phyloP scores from a whole-genome alignment of 1,140 invertebrate genomes.

The Portunus trituberculatus region DNA sequence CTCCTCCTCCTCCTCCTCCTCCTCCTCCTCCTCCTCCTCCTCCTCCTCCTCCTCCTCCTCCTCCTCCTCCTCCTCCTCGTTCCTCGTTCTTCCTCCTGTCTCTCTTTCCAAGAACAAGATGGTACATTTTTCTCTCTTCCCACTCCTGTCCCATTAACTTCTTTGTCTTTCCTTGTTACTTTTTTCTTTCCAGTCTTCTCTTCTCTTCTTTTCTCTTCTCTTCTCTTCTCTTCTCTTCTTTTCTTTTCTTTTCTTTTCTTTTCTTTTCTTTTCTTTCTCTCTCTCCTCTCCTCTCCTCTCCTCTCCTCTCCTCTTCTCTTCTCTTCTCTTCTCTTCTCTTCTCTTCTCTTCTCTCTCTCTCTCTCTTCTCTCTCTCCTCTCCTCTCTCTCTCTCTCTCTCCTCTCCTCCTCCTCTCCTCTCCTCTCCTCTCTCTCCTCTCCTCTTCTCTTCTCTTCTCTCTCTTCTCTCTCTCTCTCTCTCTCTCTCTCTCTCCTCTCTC shows the following conservation, averaged over 20 bases:
- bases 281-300: too few species aligned
- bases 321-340: not conserved
- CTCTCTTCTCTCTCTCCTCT: not conserved
- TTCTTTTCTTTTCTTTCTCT: too few species aligned
- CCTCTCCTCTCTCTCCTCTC: not conserved
- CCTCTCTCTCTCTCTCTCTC: not conserved
- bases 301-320: not conserved
- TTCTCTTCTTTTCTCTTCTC: too few species aligned
- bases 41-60: not conserved
- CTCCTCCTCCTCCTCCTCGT: not conserved
- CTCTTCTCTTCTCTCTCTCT: not conserved
- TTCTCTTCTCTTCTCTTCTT: too few species aligned
- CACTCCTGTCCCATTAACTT: too few species aligned
- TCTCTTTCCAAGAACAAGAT: not conserved
- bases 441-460: not conserved
- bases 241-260: too few species aligned
- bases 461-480: not conserved
- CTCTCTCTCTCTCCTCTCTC: not conserved
- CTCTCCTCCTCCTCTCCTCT: not conserved
- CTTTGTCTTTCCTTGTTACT: not conserved
- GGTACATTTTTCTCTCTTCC: not conserved
- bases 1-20: not conserved
- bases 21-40: not conserved
- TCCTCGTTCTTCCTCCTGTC: not conserved
- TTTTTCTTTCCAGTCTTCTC: not conserved